Evolutionary conservation across 2,113 vertebrate species (phyloP).

Genomic region (Chelonoidis abingdonii): DNA sequence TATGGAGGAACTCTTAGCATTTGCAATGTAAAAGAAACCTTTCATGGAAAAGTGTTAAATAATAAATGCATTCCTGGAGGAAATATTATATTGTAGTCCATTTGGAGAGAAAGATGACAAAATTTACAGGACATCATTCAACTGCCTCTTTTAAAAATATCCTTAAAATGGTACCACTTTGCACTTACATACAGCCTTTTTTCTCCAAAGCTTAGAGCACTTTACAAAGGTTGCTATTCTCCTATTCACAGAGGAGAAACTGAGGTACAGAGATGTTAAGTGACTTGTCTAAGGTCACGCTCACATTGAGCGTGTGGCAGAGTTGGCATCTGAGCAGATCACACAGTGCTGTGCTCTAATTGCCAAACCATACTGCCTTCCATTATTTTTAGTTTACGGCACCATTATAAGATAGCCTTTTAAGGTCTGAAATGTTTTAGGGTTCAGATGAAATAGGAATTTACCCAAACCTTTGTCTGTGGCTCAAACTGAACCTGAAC

Average conservation of each 20-base stretch:
- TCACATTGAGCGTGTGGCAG: background rate
- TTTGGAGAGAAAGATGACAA: conserved; percentile 37
- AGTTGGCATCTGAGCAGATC: conserved; percentile 13
- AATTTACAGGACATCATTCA: conserved; percentile 7
- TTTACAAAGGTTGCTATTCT: conserved; percentile 33
- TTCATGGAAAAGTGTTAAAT: conserved; percentile 55
- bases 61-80: conserved; percentile 47
- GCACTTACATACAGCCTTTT: conserved; percentile 21
- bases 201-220: background rate
- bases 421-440: background rate
- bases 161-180: conserved; percentile 35
- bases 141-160: background rate
- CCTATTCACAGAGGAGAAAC: conserved; percentile 36
- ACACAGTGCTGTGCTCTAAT: background rate
- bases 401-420: too few relatives aligned
- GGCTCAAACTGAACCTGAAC: background rate
- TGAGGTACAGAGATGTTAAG: conserved; percentile 29
- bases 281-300: background rate
- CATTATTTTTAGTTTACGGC: conserved; percentile 1
- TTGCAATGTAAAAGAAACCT: conserved; percentile 75
- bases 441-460: conserved; percentile 6
- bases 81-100: conserved; percentile 35
- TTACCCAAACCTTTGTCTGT: background rate
- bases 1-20: conserved; percentile 55
- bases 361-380: conserved; percentile 10